Percentiles rank a stretch among this genome's conserved stretches.
Evolutionary conservation across 2,888 invertebrate species (phyloP).

Genomic region (Deilephila elpenor): DNA sequence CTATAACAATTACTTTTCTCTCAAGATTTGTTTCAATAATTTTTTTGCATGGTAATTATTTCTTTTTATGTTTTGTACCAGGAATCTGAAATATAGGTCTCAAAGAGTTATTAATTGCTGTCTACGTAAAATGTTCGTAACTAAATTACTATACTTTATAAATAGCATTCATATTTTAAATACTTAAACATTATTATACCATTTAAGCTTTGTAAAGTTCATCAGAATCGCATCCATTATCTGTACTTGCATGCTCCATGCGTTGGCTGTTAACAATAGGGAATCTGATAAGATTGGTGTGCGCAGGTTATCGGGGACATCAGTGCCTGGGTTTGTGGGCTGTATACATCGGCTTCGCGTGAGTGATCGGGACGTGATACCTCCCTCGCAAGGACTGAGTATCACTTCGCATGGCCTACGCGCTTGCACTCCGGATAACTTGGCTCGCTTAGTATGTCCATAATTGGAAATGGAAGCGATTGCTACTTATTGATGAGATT

Average conservation of each 20-base stretch:
- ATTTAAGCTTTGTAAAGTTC: neutral
- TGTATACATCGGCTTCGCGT: slow-evolving; percentile 91
- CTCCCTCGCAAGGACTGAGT: slow-evolving; percentile 81
- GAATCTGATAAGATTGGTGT: slow-evolving; percentile 25
- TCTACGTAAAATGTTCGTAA: too few relatives aligned
- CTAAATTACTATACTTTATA: too few relatives aligned
- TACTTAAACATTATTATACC: neutral
- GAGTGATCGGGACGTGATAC: slow-evolving; percentile 85
- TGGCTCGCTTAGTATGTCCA: slow-evolving; percentile 73
- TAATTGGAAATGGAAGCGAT: slow-evolving; percentile 39
- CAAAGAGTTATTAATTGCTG: too few relatives aligned
- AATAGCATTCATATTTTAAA: too few relatives aligned
- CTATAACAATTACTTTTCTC: too few relatives aligned
- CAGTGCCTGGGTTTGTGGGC: slow-evolving; percentile 91
- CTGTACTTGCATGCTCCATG: slow-evolving; percentile 23
- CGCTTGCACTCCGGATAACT: slow-evolving; percentile 74
- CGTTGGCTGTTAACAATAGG: slow-evolving; percentile 23
- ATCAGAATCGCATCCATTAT: slow-evolving; percentile 8
- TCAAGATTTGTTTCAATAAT: too few relatives aligned
- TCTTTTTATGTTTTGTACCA: too few relatives aligned
- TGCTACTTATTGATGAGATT: too few relatives aligned
- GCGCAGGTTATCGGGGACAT: slow-evolving; percentile 89
- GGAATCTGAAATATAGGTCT: too few relatives aligned
- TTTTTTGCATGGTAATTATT: too few relatives aligned
- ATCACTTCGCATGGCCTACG: slow-evolving; percentile 67